Conservation (phyloP, 1,140 invertebrate species). For the Acromyrmex heyeri region DNA sequence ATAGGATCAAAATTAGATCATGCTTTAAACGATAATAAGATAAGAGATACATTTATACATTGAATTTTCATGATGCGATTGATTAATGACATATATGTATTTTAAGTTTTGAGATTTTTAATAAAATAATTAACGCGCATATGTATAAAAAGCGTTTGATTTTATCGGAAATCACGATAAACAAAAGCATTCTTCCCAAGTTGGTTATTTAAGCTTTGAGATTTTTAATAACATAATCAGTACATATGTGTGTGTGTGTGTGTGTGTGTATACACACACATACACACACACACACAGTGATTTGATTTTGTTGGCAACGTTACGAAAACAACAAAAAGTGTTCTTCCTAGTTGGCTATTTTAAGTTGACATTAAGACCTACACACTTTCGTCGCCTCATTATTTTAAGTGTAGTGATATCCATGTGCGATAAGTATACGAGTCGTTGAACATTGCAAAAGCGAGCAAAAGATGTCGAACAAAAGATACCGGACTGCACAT, state of each 20-base stretch:
- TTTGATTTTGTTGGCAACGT: not conserved
- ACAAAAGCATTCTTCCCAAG: not conserved
- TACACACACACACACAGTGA: not conserved
- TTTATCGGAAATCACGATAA: constrained; percentile 1
- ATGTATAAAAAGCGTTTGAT: constrained; percentile 2
- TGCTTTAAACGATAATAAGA: constrained; percentile 36
- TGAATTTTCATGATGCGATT: constrained; percentile 35
- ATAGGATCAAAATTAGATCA: constrained; percentile 17
- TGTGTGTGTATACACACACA: too few relatives aligned
- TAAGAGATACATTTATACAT: not conserved
- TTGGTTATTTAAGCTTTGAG: constrained; percentile 11
- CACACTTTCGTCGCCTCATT: constrained; percentile 38
- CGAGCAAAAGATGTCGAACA: constrained; percentile 27
- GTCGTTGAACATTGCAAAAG: constrained; percentile 51
- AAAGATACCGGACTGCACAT: constrained; percentile 19
- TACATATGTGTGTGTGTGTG: too few relatives aligned
- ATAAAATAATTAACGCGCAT: not conserved
- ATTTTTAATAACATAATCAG: constrained; percentile 23
- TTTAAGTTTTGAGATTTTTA: constrained; percentile 21
- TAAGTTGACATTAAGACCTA: constrained; percentile 57
- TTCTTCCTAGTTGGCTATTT: constrained; percentile 30
- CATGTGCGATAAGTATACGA: constrained; percentile 22
- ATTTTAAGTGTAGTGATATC: constrained; percentile 5
- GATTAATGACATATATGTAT: constrained; percentile 19
- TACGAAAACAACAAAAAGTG: not conserved